phyloP scores from a whole-genome alignment of 2,888 invertebrate genomes.

The Allophyes oxyacanthae region DNA sequence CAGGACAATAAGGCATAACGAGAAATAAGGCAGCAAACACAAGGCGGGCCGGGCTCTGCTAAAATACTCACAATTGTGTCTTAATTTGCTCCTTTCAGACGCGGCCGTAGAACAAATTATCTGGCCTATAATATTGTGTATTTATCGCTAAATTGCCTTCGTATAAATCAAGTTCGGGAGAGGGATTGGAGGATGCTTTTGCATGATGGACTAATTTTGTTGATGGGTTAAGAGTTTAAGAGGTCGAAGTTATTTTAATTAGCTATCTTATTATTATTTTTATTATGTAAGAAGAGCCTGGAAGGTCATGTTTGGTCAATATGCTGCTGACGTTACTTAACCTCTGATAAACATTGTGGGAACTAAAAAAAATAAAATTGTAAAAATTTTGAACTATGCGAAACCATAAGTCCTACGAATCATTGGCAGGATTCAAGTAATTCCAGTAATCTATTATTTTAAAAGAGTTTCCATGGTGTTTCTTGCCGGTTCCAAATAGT shows the following conservation, averaged over 20 bases:
- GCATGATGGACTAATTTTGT: slow-evolving; percentile 5
- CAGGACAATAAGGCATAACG: slow-evolving; percentile 64
- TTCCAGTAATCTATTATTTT: too few species aligned
- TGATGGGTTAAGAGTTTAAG: slow-evolving; percentile 1
- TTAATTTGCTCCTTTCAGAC: slow-evolving; percentile 71
- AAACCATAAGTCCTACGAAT: too few species aligned
- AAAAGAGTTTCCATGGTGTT: too few species aligned
- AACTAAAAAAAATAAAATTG: too few species aligned
- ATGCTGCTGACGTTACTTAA: too few species aligned
- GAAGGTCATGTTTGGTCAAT: too few species aligned
- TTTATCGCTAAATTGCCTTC: slow-evolving; percentile 59
- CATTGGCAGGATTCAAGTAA: too few species aligned
- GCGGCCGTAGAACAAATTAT: slow-evolving; percentile 66
- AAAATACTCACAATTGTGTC: slow-evolving; percentile 70
- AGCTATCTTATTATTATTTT: neutral
- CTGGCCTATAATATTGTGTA: slow-evolving; percentile 64
- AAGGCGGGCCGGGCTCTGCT: slow-evolving; percentile 30
- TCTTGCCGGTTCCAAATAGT: too few species aligned
- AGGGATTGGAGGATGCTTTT: slow-evolving; percentile 26
- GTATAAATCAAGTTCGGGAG: slow-evolving; percentile 58
- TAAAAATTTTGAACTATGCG: too few species aligned
- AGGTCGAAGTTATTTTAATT: neutral
- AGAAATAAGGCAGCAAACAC: slow-evolving; percentile 57
- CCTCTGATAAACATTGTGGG: too few species aligned
- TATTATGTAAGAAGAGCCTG: too few species aligned